Percentiles rank a stretch among this genome's conserved stretches.
Conservation (phyloP, 2,888 invertebrate species). For the Yponomeuta plumbellus region DNA sequence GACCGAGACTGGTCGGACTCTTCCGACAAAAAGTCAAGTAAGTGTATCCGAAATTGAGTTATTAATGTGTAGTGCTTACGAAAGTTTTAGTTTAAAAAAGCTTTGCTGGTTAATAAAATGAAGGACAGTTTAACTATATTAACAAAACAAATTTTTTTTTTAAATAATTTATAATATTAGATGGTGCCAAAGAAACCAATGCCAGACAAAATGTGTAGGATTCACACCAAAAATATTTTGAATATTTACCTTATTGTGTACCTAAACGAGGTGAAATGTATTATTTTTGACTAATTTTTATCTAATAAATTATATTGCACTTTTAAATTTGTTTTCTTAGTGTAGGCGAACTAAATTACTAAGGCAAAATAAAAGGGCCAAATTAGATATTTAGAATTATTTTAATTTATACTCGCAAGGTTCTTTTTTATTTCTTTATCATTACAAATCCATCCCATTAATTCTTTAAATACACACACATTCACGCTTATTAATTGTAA, state of each 20-base stretch:
- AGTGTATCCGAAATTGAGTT: no score
- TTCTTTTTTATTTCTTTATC: not conserved
- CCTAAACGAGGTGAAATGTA: not conserved
- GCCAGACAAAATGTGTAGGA: not conserved
- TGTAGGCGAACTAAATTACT: no score
- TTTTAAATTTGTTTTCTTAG: not conserved
- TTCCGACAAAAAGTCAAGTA: no score
- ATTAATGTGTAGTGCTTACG: no score
- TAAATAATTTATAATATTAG: no score
- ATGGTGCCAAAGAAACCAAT: not conserved
- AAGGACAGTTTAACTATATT: no score
- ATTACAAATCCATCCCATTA: not conserved
- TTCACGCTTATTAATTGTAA: not conserved
- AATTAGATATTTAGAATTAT: not conserved
- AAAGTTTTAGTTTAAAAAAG: no score
- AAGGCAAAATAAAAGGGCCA: not conserved
- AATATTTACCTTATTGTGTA: not conserved
- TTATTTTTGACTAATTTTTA: not conserved
- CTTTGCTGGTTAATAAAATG: no score
- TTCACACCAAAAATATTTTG: not conserved
- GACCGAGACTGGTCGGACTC: no score
- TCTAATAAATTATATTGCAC: not conserved
- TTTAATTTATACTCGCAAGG: not conserved
- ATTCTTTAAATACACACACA: not conserved
- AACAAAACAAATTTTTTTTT: no score